phyloP scores from a whole-genome alignment of 2,113 vertebrate genomes.

The Dissostichus mawsoni region DNA sequence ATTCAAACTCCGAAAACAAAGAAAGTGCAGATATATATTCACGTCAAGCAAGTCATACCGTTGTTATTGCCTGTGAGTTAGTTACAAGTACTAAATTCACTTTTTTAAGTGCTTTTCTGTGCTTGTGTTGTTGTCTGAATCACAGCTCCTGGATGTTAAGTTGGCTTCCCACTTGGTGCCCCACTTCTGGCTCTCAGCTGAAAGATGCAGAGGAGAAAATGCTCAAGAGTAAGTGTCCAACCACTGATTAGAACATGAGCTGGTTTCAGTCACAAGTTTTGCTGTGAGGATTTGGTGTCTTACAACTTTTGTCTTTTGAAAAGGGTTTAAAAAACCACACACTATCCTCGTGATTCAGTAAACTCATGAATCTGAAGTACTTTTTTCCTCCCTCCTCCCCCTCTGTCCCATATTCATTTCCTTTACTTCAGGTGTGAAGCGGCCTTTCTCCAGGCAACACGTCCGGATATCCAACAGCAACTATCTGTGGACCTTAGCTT shows the following conservation, averaged over 20 bases:
- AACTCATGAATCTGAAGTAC: neutral
- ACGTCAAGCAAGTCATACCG: no score
- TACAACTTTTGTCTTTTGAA: neutral
- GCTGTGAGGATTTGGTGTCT: neutral
- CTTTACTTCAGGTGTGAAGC: constrained; percentile 83
- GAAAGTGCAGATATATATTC: no score
- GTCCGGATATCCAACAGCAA: constrained; percentile 88
- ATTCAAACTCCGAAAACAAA: no score
- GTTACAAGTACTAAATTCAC: no score
- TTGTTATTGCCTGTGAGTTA: no score
- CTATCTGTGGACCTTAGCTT: constrained; percentile 92
- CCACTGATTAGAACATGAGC: neutral
- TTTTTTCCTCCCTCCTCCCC: neutral
- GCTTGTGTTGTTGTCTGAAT: constrained; percentile 21
- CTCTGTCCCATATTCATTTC: constrained; percentile 4
- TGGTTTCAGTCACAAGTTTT: neutral
- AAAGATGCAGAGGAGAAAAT: constrained; percentile 95
- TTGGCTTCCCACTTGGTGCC: constrained; percentile 96
- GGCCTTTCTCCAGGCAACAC: constrained; percentile 86
- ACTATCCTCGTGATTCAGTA: no score
- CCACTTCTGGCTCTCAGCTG: constrained; percentile 90
- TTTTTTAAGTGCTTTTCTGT: neutral
- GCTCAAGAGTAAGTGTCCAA: constrained; percentile 88
- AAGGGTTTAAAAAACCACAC: neutral
- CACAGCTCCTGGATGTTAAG: constrained; percentile 89